Evolutionary conservation across 2,113 vertebrate genomes (phyloP).

Genomic region (Maccullochella peelii): DNA sequence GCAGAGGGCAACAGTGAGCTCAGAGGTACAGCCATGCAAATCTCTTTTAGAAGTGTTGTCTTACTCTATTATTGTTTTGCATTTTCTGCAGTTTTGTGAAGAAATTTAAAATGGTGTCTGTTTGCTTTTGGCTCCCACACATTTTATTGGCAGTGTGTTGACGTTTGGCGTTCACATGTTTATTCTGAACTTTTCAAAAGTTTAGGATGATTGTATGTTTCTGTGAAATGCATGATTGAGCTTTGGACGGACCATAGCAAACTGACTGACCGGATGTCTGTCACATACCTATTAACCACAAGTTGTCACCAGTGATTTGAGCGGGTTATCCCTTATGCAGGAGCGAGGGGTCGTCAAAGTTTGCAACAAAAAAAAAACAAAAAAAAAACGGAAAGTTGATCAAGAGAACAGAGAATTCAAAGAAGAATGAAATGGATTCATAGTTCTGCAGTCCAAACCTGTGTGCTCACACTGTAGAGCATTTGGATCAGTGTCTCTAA

Average conservation of each 20-base stretch:
- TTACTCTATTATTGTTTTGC: neutral
- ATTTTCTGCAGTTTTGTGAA: neutral
- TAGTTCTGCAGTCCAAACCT: neutral
- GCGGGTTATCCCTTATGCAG: neutral
- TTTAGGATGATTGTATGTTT: neutral
- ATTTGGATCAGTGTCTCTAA: neutral
- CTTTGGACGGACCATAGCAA: neutral
- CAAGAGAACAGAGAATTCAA: no score
- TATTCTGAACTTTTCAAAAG: neutral
- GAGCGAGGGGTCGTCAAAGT: neutral
- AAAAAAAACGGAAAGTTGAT: neutral
- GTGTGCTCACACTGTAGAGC: neutral
- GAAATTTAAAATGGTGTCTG: neutral
- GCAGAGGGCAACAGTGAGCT: constrained; percentile 82
- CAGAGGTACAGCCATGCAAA: constrained; percentile 73
- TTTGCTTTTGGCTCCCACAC: neutral
- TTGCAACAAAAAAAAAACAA: neutral
- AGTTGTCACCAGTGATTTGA: neutral
- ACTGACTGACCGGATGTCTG: neutral
- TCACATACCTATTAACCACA: neutral
- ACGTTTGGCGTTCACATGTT: neutral
- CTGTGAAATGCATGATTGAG: neutral
- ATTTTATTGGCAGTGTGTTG: neutral
- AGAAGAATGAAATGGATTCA: neutral
- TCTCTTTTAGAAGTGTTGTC: neutral